Evolutionary conservation across 1,140 invertebrate genomes (phyloP).

Genomic region (Brachionus asplanchnoidis): DNA sequence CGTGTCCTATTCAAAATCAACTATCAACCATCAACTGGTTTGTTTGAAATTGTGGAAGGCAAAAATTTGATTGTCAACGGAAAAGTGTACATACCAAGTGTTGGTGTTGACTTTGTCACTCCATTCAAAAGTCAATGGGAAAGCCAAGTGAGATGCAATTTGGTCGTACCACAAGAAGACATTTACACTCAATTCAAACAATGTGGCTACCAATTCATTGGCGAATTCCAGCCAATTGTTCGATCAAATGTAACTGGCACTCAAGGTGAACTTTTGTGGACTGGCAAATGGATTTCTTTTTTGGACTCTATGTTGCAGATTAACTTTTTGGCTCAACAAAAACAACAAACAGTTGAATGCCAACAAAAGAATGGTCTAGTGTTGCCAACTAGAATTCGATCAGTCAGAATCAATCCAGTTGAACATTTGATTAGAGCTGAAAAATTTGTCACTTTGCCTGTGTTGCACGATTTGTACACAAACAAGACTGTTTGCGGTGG

Average conservation of each 20-base stretch:
- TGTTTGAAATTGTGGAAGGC: conserved; percentile 16
- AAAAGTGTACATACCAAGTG: not conserved
- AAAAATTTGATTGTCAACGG: conserved; percentile 32
- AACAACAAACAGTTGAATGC: conserved; percentile 55
- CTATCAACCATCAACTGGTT: conserved; percentile 20
- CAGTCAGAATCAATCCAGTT: conserved; percentile 73
- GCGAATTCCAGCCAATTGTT: conserved; percentile 69
- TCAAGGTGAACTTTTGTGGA: conserved; percentile 64
- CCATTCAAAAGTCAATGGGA: conserved; percentile 21
- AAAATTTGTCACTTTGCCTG: not conserved
- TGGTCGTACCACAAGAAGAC: conserved; percentile 60
- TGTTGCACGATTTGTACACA: not conserved
- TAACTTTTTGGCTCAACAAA: conserved; percentile 65
- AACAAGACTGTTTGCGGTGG: conserved; percentile 10
- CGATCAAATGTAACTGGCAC: conserved; percentile 44
- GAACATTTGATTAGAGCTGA: conserved; percentile 25
- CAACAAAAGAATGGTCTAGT: conserved; percentile 59
- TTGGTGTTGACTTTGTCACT: not conserved
- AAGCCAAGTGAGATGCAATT: conserved; percentile 5
- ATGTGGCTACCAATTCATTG: conserved; percentile 85
- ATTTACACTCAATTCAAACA: conserved; percentile 88
- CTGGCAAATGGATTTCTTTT: conserved; percentile 82
- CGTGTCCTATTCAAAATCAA: conserved; percentile 16
- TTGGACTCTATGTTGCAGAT: conserved; percentile 93
- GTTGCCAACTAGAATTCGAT: conserved; percentile 79